These are phyloP conservation scores for Pyrrhura leucotis DNA, from an alignment of 2,797 vertebrate species.

Conservation along the genomic window DNA sequence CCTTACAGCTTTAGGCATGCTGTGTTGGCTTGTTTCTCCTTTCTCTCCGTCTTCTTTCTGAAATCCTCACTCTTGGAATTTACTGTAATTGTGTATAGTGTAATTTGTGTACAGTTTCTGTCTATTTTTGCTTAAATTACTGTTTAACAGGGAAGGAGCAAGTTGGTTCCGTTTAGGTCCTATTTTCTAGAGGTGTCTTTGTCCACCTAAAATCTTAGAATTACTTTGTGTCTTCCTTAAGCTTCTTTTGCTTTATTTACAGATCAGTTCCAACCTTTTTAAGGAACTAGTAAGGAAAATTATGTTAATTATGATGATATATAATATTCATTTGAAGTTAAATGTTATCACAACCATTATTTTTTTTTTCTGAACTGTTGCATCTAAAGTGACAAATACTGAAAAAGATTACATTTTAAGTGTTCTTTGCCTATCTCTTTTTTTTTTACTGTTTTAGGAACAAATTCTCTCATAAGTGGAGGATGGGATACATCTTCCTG, in stretches of 20 bases:
- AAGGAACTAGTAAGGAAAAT: neutral
- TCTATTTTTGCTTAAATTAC: neutral
- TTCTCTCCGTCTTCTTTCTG: neutral
- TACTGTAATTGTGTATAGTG: neutral
- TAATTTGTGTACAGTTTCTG: neutral
- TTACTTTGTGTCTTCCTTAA: neutral
- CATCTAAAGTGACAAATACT: neutral
- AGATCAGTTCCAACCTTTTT: neutral
- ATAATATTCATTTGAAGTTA: neutral
- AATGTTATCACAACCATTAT: neutral
- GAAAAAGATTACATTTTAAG: neutral
- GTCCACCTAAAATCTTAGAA: neutral
- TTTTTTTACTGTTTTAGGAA: conserved; percentile 68
- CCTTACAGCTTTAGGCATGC: neutral
- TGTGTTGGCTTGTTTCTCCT: neutral
- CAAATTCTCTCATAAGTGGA: conserved; percentile 84
- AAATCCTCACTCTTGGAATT: neutral
- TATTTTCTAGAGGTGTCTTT: neutral
- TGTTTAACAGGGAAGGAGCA: neutral
- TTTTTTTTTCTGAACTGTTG: neutral
- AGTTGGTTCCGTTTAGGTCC: neutral
- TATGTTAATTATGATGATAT: neutral
- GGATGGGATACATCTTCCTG: conserved; percentile 95
- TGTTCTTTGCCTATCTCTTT: neutral
- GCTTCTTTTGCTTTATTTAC: neutral